Conservation (phyloP, 2,888 invertebrate genomes). For the Dryobotodes eremita region DNA sequence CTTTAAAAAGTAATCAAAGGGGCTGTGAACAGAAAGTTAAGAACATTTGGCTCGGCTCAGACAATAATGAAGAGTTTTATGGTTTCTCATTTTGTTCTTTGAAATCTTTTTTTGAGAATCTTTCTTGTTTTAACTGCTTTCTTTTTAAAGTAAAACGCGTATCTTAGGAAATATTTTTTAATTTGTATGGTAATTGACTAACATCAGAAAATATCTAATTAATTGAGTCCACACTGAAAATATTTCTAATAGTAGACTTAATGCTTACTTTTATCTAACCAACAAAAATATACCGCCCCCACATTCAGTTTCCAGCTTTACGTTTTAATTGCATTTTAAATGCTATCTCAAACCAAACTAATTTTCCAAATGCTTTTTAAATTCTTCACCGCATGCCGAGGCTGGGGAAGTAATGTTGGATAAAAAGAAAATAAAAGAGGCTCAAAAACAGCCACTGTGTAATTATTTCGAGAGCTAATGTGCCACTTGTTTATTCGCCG, state of each 20-base stretch:
- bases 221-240: background rate
- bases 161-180: conserved; percentile 19
- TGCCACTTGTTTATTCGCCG: conserved; percentile 89
- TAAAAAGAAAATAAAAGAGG: conserved; percentile 74
- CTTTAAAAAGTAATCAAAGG: conserved; percentile 88
- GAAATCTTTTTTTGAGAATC: conserved; percentile 75
- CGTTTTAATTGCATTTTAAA: conserved; percentile 75
- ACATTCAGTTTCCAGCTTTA: conserved; percentile 47
- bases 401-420: conserved; percentile 75
- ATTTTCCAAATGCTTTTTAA: conserved; percentile 88
- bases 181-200: conserved; percentile 37
- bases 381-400: conserved; percentile 85
- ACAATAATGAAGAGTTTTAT: conserved; percentile 85
- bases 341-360: conserved; percentile 81
- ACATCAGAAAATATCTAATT: background rate
- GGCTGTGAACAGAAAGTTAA: conserved; percentile 80
- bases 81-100: conserved; percentile 83
- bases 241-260: background rate
- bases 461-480: conserved; percentile 90
- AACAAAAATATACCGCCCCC: conserved; percentile 11
- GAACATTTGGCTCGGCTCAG: conserved; percentile 81
- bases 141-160: conserved; percentile 37
- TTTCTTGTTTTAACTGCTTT: conserved; percentile 64
- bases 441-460: conserved; percentile 82
- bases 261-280: background rate